Percentiles rank a stretch among this genome's conserved stretches.
Evolutionary conservation across 2,888 invertebrate genomes (phyloP).

Genomic region (Drosophila falleni): DNA sequence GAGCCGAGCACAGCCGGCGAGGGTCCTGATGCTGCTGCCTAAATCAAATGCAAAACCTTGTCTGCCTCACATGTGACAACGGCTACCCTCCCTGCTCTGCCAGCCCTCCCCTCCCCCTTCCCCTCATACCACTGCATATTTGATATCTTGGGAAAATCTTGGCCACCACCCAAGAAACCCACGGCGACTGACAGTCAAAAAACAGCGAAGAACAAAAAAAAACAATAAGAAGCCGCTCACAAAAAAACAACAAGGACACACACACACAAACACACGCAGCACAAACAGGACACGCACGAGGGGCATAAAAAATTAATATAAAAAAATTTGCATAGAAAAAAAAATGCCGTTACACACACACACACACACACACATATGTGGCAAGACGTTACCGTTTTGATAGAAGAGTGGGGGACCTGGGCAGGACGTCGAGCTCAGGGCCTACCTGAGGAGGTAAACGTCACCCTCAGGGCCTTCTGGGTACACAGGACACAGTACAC

Average conservation of each 20-base stretch:
- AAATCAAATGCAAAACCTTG: constrained; percentile 70
- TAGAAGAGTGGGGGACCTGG: constrained; percentile 1
- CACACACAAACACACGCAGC: constrained; percentile 36
- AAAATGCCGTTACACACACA: constrained; percentile 84
- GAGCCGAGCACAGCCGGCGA: constrained; percentile 60
- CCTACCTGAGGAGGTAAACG: constrained; percentile 63
- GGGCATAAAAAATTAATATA: constrained; percentile 81
- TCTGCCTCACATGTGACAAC: constrained; percentile 77
- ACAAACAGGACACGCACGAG: constrained; percentile 61
- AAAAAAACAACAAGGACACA: constrained; percentile 48
- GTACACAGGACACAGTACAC: constrained; percentile 31
- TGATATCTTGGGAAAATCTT: constrained; percentile 85
- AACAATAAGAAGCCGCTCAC: constrained; percentile 66
- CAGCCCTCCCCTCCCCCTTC: constrained; percentile 24
- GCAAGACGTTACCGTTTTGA: constrained; percentile 1
- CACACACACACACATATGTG: background rate
- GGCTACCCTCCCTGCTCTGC: constrained; percentile 36
- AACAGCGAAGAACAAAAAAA: constrained; percentile 24
- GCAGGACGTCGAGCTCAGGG: constrained; percentile 23
- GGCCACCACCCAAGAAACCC: constrained; percentile 76
- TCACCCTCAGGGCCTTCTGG: constrained; percentile 47
- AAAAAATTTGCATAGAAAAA: constrained; percentile 85
- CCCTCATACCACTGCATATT: constrained; percentile 48
- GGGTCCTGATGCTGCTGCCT: constrained; percentile 52
- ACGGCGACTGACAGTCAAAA: constrained; percentile 54